Percentiles rank a stretch among this genome's conserved stretches.
Conservation (phyloP, 2,113 vertebrate species). For the Gorsachius goisagi region DNA sequence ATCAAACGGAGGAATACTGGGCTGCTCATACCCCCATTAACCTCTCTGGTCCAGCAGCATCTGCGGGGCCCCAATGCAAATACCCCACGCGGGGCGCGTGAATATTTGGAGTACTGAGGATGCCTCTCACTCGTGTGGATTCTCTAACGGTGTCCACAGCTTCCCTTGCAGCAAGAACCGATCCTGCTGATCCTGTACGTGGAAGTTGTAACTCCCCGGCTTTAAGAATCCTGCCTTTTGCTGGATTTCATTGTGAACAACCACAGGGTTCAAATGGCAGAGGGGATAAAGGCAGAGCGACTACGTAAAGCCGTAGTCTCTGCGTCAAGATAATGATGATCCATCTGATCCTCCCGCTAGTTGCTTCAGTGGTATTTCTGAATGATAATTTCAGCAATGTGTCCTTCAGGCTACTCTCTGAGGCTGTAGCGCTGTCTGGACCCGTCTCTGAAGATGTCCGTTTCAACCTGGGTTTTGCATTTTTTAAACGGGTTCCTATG, state of each 20-base stretch:
- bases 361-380: not conserved
- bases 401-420: not conserved
- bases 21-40: not conserved
- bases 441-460: not conserved
- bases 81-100: fast-evolving
- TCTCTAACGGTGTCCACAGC: not conserved
- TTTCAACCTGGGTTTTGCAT: not conserved
- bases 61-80: not conserved
- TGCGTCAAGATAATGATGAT: not conserved
- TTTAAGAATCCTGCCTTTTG: not conserved
- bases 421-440: not conserved
- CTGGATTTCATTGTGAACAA: not conserved
- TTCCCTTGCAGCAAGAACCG: not conserved
- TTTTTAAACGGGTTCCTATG: not conserved
- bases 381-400: not conserved
- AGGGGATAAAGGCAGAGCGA: not conserved
- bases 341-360: not conserved
- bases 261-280: not conserved
- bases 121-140: not conserved
- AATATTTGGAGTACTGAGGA: not conserved
- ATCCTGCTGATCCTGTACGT: not conserved
- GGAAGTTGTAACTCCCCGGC: not conserved
- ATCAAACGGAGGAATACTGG: not conserved
- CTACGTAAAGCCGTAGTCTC: not conserved
- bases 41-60: not conserved